A percentile compares a stretch with the other conserved stretches of the same genome.
Evolutionary conservation across 37 sponge, comb jelly and placozoan genomes (phyloP).

Genomic region (Chondrilla cf. caribensis): DNA sequence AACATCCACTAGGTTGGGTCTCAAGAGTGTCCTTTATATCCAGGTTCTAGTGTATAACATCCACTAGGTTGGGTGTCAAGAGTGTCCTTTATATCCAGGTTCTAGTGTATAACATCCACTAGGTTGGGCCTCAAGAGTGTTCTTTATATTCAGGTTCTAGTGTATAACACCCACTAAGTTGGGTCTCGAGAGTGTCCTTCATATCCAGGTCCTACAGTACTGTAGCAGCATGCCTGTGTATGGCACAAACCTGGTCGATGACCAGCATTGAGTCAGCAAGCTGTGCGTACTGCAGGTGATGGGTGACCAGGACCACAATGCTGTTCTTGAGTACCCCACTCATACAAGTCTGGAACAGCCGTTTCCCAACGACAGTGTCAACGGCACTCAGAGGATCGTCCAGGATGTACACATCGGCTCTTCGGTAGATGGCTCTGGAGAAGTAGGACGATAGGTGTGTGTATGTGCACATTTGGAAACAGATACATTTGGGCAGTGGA

Average conservation of each 20-base stretch:
- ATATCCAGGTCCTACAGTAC: no score
- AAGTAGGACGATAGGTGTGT: neutral
- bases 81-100: no score
- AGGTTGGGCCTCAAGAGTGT: no score
- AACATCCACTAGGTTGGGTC: no score
- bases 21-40: no score
- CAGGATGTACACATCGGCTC: constrained; percentile 75
- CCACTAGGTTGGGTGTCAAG: no score
- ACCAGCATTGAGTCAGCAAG: constrained; percentile 64
- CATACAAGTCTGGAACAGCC: constrained; percentile 73
- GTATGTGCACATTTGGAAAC: neutral
- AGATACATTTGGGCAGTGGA: neutral
- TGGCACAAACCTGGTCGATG: constrained; percentile 59
- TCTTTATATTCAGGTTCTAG: no score
- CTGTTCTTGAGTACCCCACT: constrained; percentile 55
- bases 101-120: no score
- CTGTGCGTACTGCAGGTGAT: constrained; percentile 80
- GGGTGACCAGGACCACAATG: constrained; percentile 76
- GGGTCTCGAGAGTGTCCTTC: no score
- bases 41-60: no score
- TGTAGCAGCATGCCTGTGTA: no score
- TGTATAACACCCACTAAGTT: no score
- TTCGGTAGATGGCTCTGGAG: constrained; percentile 59
- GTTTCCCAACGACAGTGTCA: constrained; percentile 71
- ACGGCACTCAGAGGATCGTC: constrained; percentile 92